Percentiles rank a stretch among this genome's conserved stretches.
Evolutionary conservation across 2,888 invertebrate genomes (phyloP).

Genomic region (Eilema caniola): DNA sequence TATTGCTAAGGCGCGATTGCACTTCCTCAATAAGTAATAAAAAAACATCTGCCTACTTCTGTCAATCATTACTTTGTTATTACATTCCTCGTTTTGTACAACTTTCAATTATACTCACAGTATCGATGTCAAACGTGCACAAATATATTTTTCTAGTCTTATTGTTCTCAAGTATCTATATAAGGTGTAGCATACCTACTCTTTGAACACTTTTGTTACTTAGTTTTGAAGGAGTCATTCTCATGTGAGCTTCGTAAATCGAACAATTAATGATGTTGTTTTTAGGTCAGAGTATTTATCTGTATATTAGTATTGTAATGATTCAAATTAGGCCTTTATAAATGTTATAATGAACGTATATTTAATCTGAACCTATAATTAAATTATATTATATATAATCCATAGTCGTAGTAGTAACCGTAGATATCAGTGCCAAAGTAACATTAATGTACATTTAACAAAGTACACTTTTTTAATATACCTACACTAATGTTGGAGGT

Average conservation of each 20-base stretch:
- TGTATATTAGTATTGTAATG: neutral
- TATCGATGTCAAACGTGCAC: slow-evolving; percentile 31
- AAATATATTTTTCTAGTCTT: neutral
- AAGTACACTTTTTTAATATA: no score
- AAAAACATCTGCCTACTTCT: slow-evolving; percentile 48
- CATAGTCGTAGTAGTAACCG: neutral
- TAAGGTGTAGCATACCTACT: neutral
- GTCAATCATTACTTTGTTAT: slow-evolving; percentile 49
- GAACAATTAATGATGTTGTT: neutral
- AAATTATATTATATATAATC: neutral
- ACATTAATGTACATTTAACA: neutral
- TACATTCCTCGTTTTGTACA: slow-evolving; percentile 50
- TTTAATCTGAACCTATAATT: no score
- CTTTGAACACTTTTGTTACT: neutral
- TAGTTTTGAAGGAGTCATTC: neutral
- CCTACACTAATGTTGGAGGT: no score
- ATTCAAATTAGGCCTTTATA: neutral
- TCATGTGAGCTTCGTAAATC: neutral
- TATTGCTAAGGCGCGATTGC: slow-evolving; percentile 52
- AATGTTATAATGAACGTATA: neutral
- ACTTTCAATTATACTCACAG: slow-evolving; percentile 69
- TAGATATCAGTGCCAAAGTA: neutral
- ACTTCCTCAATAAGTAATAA: slow-evolving; percentile 53
- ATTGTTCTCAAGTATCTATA: neutral
- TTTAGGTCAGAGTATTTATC: neutral